Conservation (phyloP, 1,140 invertebrate species). For the Acromyrmex charruanus region DNA sequence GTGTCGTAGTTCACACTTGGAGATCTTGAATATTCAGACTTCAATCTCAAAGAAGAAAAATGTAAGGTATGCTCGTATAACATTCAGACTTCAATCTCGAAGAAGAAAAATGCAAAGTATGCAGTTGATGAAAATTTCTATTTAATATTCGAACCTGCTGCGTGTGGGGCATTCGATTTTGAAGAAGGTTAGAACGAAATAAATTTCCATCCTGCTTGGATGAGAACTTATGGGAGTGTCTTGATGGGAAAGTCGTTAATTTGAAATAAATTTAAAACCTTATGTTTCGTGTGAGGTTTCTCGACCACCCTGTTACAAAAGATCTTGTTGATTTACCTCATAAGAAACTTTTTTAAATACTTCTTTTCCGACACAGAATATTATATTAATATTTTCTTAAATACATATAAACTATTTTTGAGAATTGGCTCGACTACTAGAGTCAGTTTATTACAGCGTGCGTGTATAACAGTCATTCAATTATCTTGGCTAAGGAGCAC, state of each 20-base stretch:
- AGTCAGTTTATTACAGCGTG: not conserved
- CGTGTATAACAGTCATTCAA: conserved; percentile 23
- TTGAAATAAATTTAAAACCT: conserved; percentile 51
- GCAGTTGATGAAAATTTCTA: conserved; percentile 3
- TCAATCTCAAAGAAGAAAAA: not conserved
- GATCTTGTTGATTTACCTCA: conserved; percentile 2
- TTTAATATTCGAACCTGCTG: not conserved
- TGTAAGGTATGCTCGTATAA: not conserved
- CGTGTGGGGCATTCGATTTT: not conserved
- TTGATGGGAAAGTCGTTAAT: conserved; percentile 19
- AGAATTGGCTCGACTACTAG: not conserved
- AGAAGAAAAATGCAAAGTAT: not conserved
- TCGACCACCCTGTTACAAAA: conserved; percentile 49
- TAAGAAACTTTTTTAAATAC: not conserved
- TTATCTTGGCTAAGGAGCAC: not conserved
- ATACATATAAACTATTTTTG: conserved; percentile 60
- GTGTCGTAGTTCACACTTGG: not conserved
- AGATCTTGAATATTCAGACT: not conserved
- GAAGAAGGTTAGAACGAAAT: conserved; percentile 37
- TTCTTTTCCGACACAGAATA: conserved; percentile 3
- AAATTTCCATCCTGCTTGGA: conserved; percentile 16
- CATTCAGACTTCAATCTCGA: not conserved
- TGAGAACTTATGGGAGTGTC: conserved; percentile 61
- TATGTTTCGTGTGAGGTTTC: not conserved
- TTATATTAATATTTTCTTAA: conserved; percentile 22